A percentile compares a stretch with the other conserved stretches of the same genome.
These are phyloP conservation scores for Phaonia tiefii DNA, from an alignment of 2,888 invertebrate genomes.

Conservation along the genomic window DNA sequence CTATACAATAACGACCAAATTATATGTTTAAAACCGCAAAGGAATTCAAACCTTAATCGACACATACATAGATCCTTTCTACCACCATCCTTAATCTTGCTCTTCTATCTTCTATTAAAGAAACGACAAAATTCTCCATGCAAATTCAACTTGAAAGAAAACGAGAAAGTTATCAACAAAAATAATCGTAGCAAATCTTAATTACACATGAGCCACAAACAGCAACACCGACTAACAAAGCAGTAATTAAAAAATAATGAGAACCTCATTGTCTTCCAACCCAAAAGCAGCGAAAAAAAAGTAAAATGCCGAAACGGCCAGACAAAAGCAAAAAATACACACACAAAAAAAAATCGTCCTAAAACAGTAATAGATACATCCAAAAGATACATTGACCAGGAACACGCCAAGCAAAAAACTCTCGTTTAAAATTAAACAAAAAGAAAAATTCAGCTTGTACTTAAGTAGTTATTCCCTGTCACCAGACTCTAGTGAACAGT, in stretches of 20 bases:
- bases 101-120: too few species aligned
- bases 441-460: slow-evolving; percentile 14
- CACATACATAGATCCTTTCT: too few species aligned
- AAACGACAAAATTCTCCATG: too few species aligned
- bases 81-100: too few species aligned
- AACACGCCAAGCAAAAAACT: background rate
- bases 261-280: slow-evolving; percentile 71
- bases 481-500: background rate
- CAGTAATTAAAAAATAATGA: slow-evolving; percentile 72
- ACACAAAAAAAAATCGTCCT: slow-evolving; percentile 22
- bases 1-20: too few species aligned
- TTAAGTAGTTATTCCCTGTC: slow-evolving; percentile 46
- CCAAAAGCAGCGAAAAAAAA: slow-evolving; percentile 28
- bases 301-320: slow-evolving; percentile 4
- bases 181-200: slow-evolving; percentile 48
- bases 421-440: slow-evolving; percentile 20
- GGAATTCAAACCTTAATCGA: too few species aligned
- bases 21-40: too few species aligned
- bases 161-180: slow-evolving; percentile 49
- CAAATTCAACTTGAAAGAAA: too few species aligned
- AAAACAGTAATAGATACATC: slow-evolving; percentile 48
- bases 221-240: slow-evolving; percentile 39
- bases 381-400: slow-evolving; percentile 50
- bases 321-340: slow-evolving; percentile 31
- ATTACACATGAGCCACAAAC: slow-evolving; percentile 63